These are phyloP conservation scores for Hyperoplus immaculatus DNA, from an alignment of 2,797 vertebrate genomes.

Conservation along the genomic window DNA sequence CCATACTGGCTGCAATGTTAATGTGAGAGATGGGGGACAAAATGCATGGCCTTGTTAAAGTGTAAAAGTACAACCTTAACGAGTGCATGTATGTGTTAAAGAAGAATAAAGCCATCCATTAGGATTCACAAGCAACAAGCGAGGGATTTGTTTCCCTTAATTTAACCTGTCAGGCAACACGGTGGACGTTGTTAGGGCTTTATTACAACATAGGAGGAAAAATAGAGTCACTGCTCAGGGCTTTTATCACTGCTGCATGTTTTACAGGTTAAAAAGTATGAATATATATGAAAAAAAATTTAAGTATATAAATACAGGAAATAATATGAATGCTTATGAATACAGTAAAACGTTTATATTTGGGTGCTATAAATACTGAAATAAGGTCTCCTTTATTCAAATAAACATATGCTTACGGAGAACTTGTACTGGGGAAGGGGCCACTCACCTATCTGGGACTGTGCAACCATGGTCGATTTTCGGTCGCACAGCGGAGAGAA, in stretches of 20 bases:
- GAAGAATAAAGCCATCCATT: not conserved
- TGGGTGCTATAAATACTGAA: not conserved
- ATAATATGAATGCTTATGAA: not conserved
- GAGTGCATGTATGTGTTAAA: not conserved
- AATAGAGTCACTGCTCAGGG: not conserved
- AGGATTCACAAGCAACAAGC: not conserved
- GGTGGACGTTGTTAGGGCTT: not conserved
- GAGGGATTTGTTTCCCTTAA: not conserved
- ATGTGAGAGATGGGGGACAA: not conserved
- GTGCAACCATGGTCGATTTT: constrained; percentile 98
- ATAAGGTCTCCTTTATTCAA: not conserved
- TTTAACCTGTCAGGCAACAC: not conserved
- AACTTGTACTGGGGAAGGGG: not conserved
- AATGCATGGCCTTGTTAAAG: too few species aligned
- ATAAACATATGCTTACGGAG: not conserved
- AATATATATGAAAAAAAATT: too few species aligned
- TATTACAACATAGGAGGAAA: not conserved
- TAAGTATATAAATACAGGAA: not conserved
- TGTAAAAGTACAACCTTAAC: not conserved
- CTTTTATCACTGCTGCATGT: not conserved
- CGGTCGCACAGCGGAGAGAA: constrained; percentile 98
- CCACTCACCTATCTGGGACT: constrained; percentile 96
- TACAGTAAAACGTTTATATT: not conserved
- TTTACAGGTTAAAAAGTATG: not conserved
- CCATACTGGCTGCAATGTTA: not conserved